Evolutionary conservation across 2,797 vertebrate species (phyloP).

Genomic region (Spinus olivaceus): DNA sequence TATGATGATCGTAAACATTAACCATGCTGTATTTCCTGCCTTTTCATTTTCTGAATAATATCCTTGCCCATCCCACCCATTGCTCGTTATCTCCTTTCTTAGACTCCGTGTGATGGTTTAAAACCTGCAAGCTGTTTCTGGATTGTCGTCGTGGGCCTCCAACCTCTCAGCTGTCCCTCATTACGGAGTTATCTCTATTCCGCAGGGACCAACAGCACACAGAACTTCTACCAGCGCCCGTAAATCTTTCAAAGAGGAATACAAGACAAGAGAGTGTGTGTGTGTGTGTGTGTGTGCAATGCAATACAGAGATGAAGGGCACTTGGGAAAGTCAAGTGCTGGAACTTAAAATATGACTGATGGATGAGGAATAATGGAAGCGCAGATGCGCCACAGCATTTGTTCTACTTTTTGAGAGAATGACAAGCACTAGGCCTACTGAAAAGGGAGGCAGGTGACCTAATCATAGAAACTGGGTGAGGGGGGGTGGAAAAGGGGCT

Average conservation of each 20-base stretch:
- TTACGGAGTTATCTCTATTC: slow-evolving; percentile 40
- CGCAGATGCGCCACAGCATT: neutral
- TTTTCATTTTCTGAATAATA: slow-evolving; percentile 14
- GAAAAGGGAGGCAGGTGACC: neutral
- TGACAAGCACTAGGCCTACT: neutral
- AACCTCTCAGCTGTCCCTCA: slow-evolving; percentile 37
- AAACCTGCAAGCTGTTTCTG: slow-evolving; percentile 35
- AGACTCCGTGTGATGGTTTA: neutral
- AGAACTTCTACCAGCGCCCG: neutral
- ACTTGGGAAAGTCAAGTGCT: slow-evolving; percentile 64
- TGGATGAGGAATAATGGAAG: slow-evolving; percentile 51
- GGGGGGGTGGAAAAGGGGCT: neutral
- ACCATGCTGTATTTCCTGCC: neutral
- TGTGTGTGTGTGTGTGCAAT: neutral
- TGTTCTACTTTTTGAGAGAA: slow-evolving; percentile 38
- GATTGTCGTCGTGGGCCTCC: neutral
- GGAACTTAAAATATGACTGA: slow-evolving; percentile 71
- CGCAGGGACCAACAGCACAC: neutral
- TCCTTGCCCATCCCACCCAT: neutral
- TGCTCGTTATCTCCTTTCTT: slow-evolving; percentile 36
- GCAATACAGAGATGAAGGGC: slow-evolving; percentile 41
- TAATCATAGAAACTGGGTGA: neutral
- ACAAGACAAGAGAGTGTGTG: slow-evolving; percentile 20
- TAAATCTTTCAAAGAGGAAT: slow-evolving; percentile 43
- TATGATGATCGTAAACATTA: slow-evolving; percentile 25